Conservation (phyloP, 1,140 invertebrate species). For the Apis laboriosa region DNA sequence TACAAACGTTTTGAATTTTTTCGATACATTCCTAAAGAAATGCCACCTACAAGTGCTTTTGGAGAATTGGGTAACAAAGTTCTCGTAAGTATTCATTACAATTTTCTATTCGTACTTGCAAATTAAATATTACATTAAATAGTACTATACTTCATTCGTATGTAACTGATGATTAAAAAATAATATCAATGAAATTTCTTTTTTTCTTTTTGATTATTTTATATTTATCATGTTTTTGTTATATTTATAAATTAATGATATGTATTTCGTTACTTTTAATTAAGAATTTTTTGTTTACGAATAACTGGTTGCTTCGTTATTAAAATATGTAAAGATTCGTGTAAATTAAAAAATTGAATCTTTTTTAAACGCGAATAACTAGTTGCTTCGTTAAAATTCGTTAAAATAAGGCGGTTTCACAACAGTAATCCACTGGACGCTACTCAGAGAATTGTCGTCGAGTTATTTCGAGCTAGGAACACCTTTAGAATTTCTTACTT, state of each 20-base stretch:
- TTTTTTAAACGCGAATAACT: background rate
- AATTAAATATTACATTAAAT: background rate
- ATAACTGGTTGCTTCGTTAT: no score
- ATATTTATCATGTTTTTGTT: background rate
- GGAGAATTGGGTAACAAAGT: slow-evolving; percentile 83
- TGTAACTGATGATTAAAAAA: background rate
- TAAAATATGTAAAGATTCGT: no score
- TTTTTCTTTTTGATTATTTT: background rate
- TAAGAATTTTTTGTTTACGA: background rate
- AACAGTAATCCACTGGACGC: background rate
- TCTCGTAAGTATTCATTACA: slow-evolving; percentile 84
- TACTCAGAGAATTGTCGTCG: slow-evolving; percentile 15
- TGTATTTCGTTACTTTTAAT: background rate
- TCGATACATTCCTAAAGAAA: slow-evolving; percentile 87
- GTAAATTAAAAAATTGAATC: no score
- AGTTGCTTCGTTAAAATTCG: background rate
- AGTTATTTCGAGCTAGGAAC: slow-evolving; percentile 39
- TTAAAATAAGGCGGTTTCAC: background rate
- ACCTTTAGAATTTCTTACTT: slow-evolving; percentile 33
- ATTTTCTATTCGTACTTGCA: background rate
- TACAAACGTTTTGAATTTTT: slow-evolving; percentile 91
- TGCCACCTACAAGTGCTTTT: slow-evolving; percentile 86
- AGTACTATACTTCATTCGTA: no score
- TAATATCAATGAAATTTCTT: background rate
- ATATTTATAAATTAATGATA: background rate